phyloP scores from a whole-genome alignment of 1,140 invertebrate species.

The Eriosoma lanigerum region DNA sequence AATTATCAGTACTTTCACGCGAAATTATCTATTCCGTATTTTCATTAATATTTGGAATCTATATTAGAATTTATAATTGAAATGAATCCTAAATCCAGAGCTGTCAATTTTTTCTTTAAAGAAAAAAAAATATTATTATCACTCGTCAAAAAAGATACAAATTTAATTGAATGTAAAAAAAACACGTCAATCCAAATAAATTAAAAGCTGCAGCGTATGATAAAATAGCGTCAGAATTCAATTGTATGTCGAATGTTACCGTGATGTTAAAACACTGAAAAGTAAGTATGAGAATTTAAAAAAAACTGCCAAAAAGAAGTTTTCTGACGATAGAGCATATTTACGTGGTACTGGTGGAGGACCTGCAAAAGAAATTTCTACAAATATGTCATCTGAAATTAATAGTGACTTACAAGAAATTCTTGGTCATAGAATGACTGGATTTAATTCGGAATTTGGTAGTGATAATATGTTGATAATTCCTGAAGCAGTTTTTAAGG shows the following conservation, averaged over 20 bases:
- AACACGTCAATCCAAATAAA: neutral
- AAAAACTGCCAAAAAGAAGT: neutral
- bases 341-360: neutral
- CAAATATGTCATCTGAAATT: neutral
- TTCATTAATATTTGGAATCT: too few species aligned
- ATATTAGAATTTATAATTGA: too few species aligned
- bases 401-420: too few species aligned
- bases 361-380: neutral
- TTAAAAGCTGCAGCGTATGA: neutral
- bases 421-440: neutral
- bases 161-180: neutral
- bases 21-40: too few species aligned
- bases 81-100: neutral
- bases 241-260: neutral
- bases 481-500: too few species aligned
- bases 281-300: neutral
- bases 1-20: too few species aligned
- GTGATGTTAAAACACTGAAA: neutral
- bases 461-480: too few species aligned
- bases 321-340: neutral
- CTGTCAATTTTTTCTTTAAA: neutral
- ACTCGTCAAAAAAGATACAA: neutral
- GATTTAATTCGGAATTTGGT: neutral
- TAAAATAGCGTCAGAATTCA: neutral
- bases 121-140: neutral